Conservation (phyloP, 2,113 vertebrate species). For the Podilymbus podiceps region DNA sequence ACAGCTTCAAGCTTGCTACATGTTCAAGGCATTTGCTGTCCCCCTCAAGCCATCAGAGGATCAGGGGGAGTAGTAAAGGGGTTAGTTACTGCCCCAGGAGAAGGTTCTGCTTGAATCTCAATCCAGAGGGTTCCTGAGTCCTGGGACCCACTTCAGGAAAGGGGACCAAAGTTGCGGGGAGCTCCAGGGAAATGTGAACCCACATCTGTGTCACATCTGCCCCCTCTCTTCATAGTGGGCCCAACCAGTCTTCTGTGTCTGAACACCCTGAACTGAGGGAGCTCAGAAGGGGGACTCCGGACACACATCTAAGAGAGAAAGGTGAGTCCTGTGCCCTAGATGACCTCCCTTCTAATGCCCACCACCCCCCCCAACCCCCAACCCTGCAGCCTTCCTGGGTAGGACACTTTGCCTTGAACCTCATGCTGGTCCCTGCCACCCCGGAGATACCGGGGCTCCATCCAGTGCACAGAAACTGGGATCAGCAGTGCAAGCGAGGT, state of each 20-base stretch:
- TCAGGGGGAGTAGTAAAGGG: neutral
- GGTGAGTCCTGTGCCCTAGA: neutral
- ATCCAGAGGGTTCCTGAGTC: neutral
- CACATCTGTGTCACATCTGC: neutral
- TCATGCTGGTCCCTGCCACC: neutral
- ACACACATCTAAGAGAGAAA: neutral
- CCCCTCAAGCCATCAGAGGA: neutral
- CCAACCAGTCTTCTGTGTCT: neutral
- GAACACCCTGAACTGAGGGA: neutral
- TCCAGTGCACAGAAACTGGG: neutral
- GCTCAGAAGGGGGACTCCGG: neutral
- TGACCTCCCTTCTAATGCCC: neutral
- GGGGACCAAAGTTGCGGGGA: neutral
- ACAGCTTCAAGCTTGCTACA: neutral
- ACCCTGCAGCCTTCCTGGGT: fast-evolving
- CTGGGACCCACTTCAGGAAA: neutral
- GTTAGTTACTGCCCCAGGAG: neutral
- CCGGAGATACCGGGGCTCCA: neutral
- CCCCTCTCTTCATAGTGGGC: neutral
- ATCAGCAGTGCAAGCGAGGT: neutral
- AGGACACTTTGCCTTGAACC: neutral
- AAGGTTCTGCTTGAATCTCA: neutral
- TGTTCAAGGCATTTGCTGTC: neutral
- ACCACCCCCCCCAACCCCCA: no score
- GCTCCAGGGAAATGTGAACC: neutral